Conservation (phyloP, 2,797 vertebrate species). For the Loriculus beryllinus region DNA sequence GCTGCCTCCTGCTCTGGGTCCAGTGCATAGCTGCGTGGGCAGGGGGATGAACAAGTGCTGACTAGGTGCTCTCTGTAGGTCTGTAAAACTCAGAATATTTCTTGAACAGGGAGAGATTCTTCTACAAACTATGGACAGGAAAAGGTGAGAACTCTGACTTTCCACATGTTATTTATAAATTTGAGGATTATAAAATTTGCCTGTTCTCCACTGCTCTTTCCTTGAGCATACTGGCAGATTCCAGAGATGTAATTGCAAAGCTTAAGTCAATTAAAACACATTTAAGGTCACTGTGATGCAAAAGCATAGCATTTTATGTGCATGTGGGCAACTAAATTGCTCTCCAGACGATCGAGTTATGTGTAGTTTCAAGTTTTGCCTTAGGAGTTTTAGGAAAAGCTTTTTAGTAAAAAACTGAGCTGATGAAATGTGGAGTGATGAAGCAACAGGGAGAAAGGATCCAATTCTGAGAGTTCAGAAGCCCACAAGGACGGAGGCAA, state of each 20-base stretch:
- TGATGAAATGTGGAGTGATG: not conserved
- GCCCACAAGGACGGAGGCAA: too few relatives aligned
- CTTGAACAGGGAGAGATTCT: not conserved
- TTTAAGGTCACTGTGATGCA: not conserved
- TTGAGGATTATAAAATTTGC: not conserved
- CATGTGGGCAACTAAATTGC: not conserved
- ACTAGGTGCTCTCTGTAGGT: not conserved
- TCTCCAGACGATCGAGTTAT: not conserved
- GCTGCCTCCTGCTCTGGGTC: not conserved
- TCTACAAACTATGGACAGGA: not conserved
- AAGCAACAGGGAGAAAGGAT: not conserved
- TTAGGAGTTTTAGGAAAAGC: not conserved
- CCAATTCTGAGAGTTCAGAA: not conserved
- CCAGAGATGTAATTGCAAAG: not conserved
- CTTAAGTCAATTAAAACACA: not conserved
- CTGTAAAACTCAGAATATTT: not conserved
- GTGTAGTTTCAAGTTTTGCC: not conserved
- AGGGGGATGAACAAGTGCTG: not conserved
- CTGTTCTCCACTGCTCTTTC: not conserved
- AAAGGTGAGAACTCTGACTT: not conserved
- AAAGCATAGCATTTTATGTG: not conserved
- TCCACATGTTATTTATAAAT: not conserved
- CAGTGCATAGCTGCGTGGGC: not conserved
- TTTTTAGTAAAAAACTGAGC: not conserved
- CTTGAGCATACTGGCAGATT: not conserved